Conservation (phyloP, 2,113 vertebrate genomes). For the Entomyzon cyanotis region DNA sequence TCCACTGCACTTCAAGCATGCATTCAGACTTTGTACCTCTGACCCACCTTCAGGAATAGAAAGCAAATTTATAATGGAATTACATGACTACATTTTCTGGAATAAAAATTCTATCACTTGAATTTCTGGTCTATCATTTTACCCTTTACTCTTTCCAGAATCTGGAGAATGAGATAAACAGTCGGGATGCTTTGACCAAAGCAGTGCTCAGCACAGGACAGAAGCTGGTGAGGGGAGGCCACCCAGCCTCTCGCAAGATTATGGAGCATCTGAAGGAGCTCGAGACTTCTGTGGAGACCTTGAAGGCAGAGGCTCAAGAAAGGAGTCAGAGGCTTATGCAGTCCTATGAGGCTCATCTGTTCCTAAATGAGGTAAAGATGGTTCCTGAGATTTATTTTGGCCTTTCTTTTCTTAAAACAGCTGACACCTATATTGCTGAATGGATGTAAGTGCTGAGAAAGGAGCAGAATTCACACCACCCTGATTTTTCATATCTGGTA, state of each 20-base stretch:
- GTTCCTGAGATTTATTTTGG: background rate
- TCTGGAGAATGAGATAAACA: conserved; percentile 81
- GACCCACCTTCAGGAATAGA: background rate
- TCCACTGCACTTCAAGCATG: background rate
- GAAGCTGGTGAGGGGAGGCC: conserved; percentile 78
- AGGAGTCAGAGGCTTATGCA: conserved; percentile 75
- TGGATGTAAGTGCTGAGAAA: background rate
- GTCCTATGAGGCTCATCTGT: conserved; percentile 79
- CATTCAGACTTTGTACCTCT: background rate
- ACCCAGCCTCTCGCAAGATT: conserved; percentile 79
- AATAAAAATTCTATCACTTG: background rate
- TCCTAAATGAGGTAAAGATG: conserved; percentile 80
- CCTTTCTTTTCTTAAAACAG: background rate
- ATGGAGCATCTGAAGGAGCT: conserved; percentile 76
- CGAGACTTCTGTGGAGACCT: conserved; percentile 69
- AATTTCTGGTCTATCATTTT: background rate
- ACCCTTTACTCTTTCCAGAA: conserved; percentile 66
- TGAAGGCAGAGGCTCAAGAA: conserved; percentile 70
- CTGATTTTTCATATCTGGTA: background rate
- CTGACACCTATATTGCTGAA: background rate
- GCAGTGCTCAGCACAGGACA: conserved; percentile 81
- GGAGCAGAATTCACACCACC: background rate
- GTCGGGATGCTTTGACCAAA: conserved; percentile 76
- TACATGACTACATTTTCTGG: background rate
- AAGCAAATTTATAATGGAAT: background rate